Base-by-base conservation (phyloP, 2,888 invertebrate species). In the Hirtodrosophila confusa region DNA sequence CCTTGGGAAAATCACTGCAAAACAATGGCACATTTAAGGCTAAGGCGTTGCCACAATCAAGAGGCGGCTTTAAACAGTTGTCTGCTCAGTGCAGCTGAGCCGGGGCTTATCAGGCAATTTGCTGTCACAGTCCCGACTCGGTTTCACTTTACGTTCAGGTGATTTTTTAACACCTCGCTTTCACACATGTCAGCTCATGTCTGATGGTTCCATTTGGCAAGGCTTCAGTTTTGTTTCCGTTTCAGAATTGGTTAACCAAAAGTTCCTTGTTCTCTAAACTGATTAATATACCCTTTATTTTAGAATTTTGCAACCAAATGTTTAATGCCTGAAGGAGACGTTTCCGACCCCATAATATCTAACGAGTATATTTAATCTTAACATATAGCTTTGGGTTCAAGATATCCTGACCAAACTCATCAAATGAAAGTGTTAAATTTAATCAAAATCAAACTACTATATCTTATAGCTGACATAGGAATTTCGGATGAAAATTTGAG, bases 41-140 rank as follows among this genome's bases (percentile, higher is more conserved):
- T 54, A 51, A 84, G 78, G 78, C 80, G 84, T 83, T 73, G 74
- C 78, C 84, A 65, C 66, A 48, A 58, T 49, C 56, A 56, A 56
- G 55, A 64, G 57, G 27, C 48, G 35, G 64, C 11, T 61, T 72
- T 69, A 31, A 64, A 36, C 53, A 37, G 56, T 43, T 63, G 60
- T 50, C 69, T 27, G 17, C 47, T 41, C 27, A 40, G 27, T 31
- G 60, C 43, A 56, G 56, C 71, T 74, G 57, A 74, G 75, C 65
- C 7, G 17, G n/a, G 12, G 61, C 61, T 74, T 75, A 75, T 74
- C 73, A 62, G 57, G 51, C 73, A 56, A 69, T 70, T 73, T 23
- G 57, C 75, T 58, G 75, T 65, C 75, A 62, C 8, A 54, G 33
- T 47, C 33, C 44, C 37, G 5, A 31, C 31, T 6, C 49, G 57